phyloP scores from a whole-genome alignment of 2,888 invertebrate genomes.

The Mythimna vitellina region DNA sequence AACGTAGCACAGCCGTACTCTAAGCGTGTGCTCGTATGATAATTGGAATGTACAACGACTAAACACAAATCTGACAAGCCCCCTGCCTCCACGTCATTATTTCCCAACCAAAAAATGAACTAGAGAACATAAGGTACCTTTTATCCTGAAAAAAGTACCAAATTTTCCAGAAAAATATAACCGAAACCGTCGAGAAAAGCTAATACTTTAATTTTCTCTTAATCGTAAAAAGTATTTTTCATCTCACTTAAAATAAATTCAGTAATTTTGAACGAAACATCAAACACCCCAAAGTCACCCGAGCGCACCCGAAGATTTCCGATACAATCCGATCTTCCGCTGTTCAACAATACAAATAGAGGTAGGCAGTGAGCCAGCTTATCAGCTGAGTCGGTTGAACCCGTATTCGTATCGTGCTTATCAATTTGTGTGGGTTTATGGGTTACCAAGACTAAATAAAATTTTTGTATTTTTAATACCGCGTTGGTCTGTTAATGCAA shows the following conservation, averaged over 20 bases:
- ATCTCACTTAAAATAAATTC: background rate
- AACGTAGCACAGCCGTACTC: too few relatives aligned
- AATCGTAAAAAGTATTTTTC: background rate
- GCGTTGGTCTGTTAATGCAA: background rate
- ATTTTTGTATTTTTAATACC: background rate
- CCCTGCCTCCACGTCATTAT: too few relatives aligned
- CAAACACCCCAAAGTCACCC: background rate
- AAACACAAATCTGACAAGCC: too few relatives aligned
- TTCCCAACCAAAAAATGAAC: too few relatives aligned
- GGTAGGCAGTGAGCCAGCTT: conserved; percentile 23
- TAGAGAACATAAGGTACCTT: too few relatives aligned
- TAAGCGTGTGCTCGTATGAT: too few relatives aligned
- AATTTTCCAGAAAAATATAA: too few relatives aligned
- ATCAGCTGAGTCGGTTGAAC: conserved; percentile 25
- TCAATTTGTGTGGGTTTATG: conserved; percentile 38
- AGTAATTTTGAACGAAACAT: background rate
- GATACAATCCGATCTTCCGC: conserved; percentile 4
- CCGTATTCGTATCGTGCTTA: conserved; percentile 51
- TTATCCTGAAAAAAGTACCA: too few relatives aligned
- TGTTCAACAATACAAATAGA: conserved; percentile 52
- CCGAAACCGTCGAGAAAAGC: too few relatives aligned
- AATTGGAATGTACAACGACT: too few relatives aligned
- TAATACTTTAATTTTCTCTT: background rate
- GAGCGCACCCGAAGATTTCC: conserved; percentile 30
- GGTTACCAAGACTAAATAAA: conserved; percentile 4